Conservation (phyloP, 2,113 vertebrate genomes). For the Suricata suricatta region DNA sequence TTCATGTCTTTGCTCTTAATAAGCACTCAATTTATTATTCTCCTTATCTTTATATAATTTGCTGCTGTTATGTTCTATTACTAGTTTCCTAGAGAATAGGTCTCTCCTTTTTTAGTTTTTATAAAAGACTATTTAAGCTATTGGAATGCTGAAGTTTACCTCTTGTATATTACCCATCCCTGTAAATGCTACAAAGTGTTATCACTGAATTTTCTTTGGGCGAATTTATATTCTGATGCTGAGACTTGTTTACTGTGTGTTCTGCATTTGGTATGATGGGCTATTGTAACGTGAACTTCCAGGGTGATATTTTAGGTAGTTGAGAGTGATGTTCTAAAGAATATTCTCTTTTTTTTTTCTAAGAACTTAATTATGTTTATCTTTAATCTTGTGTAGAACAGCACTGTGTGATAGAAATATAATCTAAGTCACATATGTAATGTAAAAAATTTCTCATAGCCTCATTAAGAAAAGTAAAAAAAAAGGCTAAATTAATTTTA, state of each 20-base stretch:
- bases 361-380: neutral
- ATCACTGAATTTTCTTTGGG: neutral
- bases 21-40: neutral
- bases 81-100: neutral
- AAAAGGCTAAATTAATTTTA: slow-evolving; percentile 9
- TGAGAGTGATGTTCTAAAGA: neutral
- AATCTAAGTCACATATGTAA: neutral
- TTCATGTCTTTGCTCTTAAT: neutral
- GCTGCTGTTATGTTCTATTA: neutral
- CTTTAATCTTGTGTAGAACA: neutral
- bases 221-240: neutral
- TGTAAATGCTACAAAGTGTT: neutral
- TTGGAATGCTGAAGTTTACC: neutral
- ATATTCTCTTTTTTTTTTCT: neutral
- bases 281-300: neutral
- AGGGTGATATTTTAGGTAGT: neutral
- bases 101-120: neutral
- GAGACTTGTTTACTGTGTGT: neutral
- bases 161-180: neutral
- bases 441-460: neutral
- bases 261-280: neutral
- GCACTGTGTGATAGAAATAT: neutral
- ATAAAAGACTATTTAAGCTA: neutral
- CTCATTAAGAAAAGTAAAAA: neutral
- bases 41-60: neutral